phyloP scores from a whole-genome alignment of 64 coral and sea anemone genomes.

The Astreopora myriophthalma region DNA sequence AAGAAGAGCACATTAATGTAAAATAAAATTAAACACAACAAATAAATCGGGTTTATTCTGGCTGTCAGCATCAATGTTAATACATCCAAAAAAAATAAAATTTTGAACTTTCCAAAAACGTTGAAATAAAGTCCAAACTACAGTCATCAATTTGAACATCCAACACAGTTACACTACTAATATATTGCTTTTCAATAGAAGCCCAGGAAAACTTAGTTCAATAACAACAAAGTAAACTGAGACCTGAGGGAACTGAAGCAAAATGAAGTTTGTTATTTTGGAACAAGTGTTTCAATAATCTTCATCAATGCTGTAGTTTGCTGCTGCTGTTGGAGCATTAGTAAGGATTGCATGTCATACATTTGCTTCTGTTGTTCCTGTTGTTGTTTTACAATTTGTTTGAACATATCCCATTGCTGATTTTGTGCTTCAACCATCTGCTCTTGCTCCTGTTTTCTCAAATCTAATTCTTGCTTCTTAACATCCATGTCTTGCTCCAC shows the following conservation, averaged over 20 bases:
- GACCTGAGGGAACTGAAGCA: background rate
- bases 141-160: background rate
- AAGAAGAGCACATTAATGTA: no score
- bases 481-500: conserved; percentile 31
- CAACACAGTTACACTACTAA: background rate
- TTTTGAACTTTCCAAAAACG: background rate
- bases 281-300: no score
- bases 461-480: background rate
- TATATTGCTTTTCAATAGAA: background rate
- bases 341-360: background rate
- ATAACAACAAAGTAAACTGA: background rate
- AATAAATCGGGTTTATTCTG: background rate
- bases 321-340: background rate
- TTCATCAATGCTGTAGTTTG: conserved; percentile 21
- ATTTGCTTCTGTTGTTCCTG: conserved; percentile 32
- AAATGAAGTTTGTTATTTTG: no score
- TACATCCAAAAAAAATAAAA: background rate
- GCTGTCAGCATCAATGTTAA: conserved; percentile 34
- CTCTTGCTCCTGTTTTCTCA: background rate
- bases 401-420: conserved; percentile 6
- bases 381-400: conserved; percentile 8
- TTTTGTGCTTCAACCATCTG: conserved; percentile 48
- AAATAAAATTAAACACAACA: no score
- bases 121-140: background rate
- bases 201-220: background rate